Evolutionary conservation across 2,113 vertebrate genomes (phyloP), one percentile per base, ranked within the genome.

Genomic region (Pelvicachromis taeniatus): DNA sequence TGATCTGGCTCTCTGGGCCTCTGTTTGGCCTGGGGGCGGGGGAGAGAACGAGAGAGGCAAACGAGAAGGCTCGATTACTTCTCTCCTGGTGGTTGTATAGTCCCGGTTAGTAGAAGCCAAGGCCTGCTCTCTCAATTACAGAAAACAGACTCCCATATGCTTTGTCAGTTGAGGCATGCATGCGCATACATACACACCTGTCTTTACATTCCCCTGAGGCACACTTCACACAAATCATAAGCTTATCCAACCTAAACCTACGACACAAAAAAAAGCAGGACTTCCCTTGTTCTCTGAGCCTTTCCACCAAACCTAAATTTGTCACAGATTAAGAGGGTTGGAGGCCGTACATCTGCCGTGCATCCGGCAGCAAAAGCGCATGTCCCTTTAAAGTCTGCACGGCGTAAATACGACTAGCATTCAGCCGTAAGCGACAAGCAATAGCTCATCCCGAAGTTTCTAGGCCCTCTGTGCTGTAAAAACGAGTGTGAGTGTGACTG

Each of bases 61-160:
- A 73, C 68, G 85, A 82, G 85, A 92, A 87, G 78, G 75, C 92
- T 93, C 80, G 81, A 89, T 95, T 94, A 93, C 93, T 89, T 88
- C 85, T 90, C 93, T 93, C 93, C 63, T 87, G 93, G 88, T 85
- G 80, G 91, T 80, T 85, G 90, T 89, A 84, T 77, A 90, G 90
- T 84, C 83, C 77, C 81, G 78, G 85, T 81, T 87, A 80, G 90
- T 85, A 88, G 77, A 92, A 89, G 91, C 84, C 70, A 55, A 92
- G 89, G 61, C 63, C 91, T 91, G 88, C 80, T 85, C 82, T 87
- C 77, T 78, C 35, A 77, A 19, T 90, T 93, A 94, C 89, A 94
- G 79, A 92, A 91, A 94, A 88, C 92, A 93, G 63, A 85, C 42
- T 42, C 19, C 38, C 38, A 80, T 59, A 85, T 78, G 63, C 50